Conservation (phyloP, 1,140 invertebrate species). For the Pseudomyrmex gracilis region DNA sequence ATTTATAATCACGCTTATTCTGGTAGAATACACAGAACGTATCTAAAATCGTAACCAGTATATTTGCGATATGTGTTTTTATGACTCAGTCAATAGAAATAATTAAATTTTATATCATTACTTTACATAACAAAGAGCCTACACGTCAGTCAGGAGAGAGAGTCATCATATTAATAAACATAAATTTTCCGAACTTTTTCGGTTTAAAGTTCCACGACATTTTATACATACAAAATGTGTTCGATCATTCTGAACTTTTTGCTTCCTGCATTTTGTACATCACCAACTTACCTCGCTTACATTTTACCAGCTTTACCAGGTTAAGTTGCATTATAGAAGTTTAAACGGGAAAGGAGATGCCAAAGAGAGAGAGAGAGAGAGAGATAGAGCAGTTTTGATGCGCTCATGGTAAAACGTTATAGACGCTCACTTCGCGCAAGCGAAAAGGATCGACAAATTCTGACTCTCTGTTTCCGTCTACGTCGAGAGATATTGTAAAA, state of each 20-base stretch:
- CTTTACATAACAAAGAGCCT: neutral
- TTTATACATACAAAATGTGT: neutral
- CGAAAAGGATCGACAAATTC: constrained; percentile 38
- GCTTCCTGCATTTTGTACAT: neutral
- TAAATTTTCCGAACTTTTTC: neutral
- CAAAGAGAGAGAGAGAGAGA: too few relatives aligned
- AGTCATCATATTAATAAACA: neutral
- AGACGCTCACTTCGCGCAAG: constrained; percentile 5
- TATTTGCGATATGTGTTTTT: too few relatives aligned
- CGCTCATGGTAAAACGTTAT: neutral
- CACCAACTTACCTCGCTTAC: neutral
- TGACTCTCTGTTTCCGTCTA: constrained; percentile 41
- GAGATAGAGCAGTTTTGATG: constrained; percentile 7
- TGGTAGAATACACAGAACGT: too few relatives aligned
- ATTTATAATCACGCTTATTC: too few relatives aligned
- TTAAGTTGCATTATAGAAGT: constrained; percentile 25
- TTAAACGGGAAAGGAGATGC: neutral
- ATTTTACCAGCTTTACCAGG: neutral
- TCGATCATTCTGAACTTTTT: neutral
- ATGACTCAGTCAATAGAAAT: too few relatives aligned
- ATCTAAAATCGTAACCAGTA: too few relatives aligned
- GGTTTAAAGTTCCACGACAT: neutral
- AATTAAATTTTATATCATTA: neutral
- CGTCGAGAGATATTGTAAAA: constrained; percentile 43
- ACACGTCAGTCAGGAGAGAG: too few relatives aligned